Conservation (phyloP, 37 sponge, comb jelly and placozoan genomes). For the Geodia barretti region DNA sequence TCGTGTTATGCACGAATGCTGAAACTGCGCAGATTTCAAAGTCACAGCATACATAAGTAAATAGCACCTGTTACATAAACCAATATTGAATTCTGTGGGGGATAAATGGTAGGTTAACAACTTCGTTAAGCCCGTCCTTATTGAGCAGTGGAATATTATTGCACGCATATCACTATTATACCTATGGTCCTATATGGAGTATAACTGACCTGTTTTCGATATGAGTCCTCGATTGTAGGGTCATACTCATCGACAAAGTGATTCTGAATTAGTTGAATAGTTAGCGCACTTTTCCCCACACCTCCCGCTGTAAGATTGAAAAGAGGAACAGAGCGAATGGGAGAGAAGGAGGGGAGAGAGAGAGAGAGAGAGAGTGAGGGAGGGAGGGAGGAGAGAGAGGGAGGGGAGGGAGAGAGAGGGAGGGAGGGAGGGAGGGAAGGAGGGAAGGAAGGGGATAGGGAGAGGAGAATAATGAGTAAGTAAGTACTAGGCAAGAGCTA, state of each 20-base stretch:
- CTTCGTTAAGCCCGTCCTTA: no score
- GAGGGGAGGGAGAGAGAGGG: no score
- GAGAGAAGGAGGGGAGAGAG: not conserved
- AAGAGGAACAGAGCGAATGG: not conserved
- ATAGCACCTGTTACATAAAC: no score
- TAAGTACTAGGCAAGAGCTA: no score
- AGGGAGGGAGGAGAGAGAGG: no score
- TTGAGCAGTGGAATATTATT: no score
- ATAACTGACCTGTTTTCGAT: conserved; percentile 76
- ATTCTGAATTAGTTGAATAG: conserved; percentile 97
- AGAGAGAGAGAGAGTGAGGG: not conserved
- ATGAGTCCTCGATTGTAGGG: conserved; percentile 73
- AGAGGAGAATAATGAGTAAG: not conserved
- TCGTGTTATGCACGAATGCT: no score
- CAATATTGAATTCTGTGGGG: no score
- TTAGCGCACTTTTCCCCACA: conserved; percentile 97
- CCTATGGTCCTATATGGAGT: conserved; percentile 7
- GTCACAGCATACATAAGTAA: no score
- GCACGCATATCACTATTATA: no score
- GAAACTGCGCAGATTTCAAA: no score
- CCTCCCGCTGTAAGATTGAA: conserved; percentile 92
- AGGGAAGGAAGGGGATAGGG: conserved; percentile 4
- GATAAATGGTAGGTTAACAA: no score
- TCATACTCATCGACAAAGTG: conserved; percentile 85
- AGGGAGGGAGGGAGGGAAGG: conserved; percentile 17